Evolutionary conservation across 2,113 vertebrate species (phyloP), one percentile per base, ranked within the genome.

Genomic region (Irena cyanogastra): DNA sequence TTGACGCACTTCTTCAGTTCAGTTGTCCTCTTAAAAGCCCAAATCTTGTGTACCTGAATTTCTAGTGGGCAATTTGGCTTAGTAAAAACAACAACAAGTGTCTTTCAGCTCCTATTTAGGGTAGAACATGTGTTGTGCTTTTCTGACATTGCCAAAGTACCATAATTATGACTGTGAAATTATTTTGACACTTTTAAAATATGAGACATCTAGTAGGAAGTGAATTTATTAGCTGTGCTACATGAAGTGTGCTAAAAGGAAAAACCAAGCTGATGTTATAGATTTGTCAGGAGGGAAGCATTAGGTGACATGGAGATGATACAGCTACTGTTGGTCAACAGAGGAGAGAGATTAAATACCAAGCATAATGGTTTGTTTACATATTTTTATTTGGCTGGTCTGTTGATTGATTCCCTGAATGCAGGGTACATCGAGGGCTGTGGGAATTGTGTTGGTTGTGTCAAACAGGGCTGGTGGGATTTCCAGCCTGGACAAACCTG

Each of bases 101-200:
- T 14, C 26, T 94, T 90, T 80, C 37, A 81, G 30, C 64, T 92
- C 30, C 9, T 87, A 47, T 91, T 95, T 92, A 81, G 47, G 30
- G 22, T 77, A 95, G 90, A 93, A 83, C 17, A 37, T 52, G 30
- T 80, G 39, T 88, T 94, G 20, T 86, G 33, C 37, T 90, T 79
- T 53, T 90, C 65, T 95, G 93, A 89, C 75, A 83, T 71, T 88
- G 68, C 64, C 54, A 81, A 95, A 94, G 45, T 66, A 75, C 60
- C 52, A 33, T 92, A 86, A 94, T 97, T 94, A 94, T 39, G 39
- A 88, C 82, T 77, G 79, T 82, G 69, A 94, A 96, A 94, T 95
- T 81, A 88, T 85, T 93, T 82, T 97, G 95, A 94, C 93, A 94
- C 69, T 93, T 95, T 80, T 17, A 95, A 96, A 90, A 84, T 59